These are phyloP conservation scores for Falco punctatus DNA, from an alignment of 2,113 vertebrate genomes.

Conservation along the genomic window DNA sequence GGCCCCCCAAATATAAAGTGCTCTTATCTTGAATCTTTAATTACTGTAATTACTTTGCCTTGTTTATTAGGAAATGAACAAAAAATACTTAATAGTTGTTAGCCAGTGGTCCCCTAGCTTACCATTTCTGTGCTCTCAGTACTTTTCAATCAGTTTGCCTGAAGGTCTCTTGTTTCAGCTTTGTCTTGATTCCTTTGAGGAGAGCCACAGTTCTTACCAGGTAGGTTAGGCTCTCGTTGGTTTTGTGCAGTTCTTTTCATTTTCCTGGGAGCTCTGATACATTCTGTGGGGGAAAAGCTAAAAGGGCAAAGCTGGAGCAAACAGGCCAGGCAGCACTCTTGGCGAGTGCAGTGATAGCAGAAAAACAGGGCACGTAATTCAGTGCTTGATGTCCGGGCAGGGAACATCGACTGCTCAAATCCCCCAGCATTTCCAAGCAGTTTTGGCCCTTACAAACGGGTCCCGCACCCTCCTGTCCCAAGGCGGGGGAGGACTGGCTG, in stretches of 20 bases:
- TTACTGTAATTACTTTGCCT: conserved; percentile 53
- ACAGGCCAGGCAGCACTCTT: not conserved
- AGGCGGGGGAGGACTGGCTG: too few species aligned
- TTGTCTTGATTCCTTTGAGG: not conserved
- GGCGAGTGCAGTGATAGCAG: not conserved
- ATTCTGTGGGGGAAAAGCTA: fast-evolving
- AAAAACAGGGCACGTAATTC: too few species aligned
- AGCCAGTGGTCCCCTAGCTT: not conserved
- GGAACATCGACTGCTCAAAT: not conserved
- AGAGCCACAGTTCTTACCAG: not conserved
- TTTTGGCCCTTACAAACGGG: not conserved
- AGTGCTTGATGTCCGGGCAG: not conserved
- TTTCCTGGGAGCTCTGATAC: not conserved
- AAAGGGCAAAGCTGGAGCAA: not conserved
- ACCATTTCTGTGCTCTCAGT: not conserved
- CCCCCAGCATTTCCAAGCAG: not conserved
- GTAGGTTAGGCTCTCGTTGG: not conserved
- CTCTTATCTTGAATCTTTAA: conserved; percentile 59
- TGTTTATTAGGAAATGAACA: conserved; percentile 16
- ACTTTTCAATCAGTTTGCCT: not conserved
- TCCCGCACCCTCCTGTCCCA: not conserved
- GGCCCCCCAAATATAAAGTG: conserved; percentile 38
- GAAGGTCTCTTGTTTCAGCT: not conserved
- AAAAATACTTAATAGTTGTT: not conserved
- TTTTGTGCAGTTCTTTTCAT: not conserved